Percentiles rank a stretch among this genome's conserved stretches.
phyloP scores from a whole-genome alignment of 2,888 invertebrate genomes.

The Deladenus siricidicola region DNA sequence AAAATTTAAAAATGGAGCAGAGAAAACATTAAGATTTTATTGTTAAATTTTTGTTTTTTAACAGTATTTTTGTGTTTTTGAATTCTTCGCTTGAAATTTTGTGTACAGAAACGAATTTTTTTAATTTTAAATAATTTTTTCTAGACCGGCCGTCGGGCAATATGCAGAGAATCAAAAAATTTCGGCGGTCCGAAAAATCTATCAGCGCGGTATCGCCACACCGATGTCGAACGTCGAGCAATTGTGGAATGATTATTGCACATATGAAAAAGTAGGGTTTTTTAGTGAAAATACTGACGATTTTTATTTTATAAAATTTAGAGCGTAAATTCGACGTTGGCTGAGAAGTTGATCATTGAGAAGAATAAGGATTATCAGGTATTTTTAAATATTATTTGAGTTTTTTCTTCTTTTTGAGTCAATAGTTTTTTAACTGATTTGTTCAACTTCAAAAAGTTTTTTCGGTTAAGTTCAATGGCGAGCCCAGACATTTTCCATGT shows the following conservation, averaged over 20 bases:
- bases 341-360: conserved; percentile 95
- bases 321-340: conserved; percentile 76
- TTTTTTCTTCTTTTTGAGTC: not conserved
- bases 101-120: not conserved
- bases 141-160: conserved; percentile 82
- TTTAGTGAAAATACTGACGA: too few species aligned
- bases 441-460: too few species aligned
- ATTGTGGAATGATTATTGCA: conserved; percentile 86
- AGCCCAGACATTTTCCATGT: too few species aligned
- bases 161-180: conserved; percentile 99
- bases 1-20: too few species aligned
- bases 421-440: not conserved
- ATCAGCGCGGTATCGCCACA: conserved; percentile 87
- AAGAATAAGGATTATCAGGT: conserved; percentile 75
- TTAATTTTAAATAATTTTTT: conserved; percentile 16
- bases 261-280: conserved; percentile 76
- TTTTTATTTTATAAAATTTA: conserved; percentile 56
- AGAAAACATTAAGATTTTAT: too few species aligned
- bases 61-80: too few species aligned
- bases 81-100: conserved; percentile 9
- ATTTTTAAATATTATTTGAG: too few species aligned
- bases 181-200: conserved; percentile 90
- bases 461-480: too few species aligned
- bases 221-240: conserved; percentile 95
- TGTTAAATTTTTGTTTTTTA: too few species aligned